Conservation (phyloP, 2,888 invertebrate genomes). For the Patella ulyssiponensis region DNA sequence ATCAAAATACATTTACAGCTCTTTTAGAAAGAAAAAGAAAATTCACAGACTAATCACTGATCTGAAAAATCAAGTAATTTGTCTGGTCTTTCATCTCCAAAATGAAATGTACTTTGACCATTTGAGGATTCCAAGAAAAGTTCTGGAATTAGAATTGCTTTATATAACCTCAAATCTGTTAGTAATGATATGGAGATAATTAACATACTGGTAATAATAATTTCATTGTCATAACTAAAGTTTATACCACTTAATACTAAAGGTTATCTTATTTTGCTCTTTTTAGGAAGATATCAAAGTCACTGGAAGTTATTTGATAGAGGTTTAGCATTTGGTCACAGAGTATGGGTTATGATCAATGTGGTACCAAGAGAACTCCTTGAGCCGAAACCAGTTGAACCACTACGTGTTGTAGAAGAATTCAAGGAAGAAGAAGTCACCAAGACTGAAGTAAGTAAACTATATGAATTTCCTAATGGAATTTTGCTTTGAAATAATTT, state of each 20-base stretch:
- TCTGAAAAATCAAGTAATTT: too few relatives aligned
- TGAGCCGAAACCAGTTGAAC: conserved; percentile 41
- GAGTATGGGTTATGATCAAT: conserved; percentile 68
- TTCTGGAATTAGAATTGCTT: background rate
- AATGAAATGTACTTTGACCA: too few relatives aligned
- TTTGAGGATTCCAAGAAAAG: background rate
- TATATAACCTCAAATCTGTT: background rate
- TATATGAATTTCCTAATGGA: too few relatives aligned
- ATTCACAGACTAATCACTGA: too few relatives aligned
- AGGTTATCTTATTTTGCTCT: background rate
- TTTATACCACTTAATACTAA: background rate
- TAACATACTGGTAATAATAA: background rate
- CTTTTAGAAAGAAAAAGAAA: too few relatives aligned
- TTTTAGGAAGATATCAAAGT: conserved; percentile 63
- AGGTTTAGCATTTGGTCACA: conserved; percentile 67
- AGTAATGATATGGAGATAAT: background rate
- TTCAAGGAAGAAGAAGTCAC: background rate
- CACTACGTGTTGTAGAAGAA: background rate
- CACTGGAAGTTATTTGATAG: conserved; percentile 68
- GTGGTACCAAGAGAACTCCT: conserved; percentile 55
- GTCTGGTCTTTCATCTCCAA: too few relatives aligned
- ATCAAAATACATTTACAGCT: too few relatives aligned
- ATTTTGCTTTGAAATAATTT: too few relatives aligned
- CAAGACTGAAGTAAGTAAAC: too few relatives aligned
- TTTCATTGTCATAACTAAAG: background rate